Percentiles rank a stretch among this genome's conserved stretches.
phyloP scores from a whole-genome alignment of 2,797 vertebrate species.

The Scolopax bukidnonensis region DNA sequence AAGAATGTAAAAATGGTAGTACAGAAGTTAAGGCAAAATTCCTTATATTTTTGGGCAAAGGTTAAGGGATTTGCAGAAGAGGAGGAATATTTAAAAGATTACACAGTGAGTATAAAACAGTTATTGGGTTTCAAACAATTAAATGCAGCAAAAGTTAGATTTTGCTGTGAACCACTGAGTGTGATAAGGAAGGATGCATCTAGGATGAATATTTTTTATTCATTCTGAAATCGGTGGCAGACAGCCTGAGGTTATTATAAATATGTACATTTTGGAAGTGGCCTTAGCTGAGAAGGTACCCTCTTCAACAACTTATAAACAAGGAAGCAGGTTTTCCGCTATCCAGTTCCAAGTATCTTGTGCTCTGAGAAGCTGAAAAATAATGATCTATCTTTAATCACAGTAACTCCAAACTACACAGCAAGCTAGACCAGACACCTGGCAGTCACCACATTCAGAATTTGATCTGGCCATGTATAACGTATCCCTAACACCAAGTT shows the following conservation, averaged over 20 bases:
- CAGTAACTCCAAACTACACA: background rate
- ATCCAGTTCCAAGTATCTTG: background rate
- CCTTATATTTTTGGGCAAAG: background rate
- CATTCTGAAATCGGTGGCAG: conserved; percentile 38
- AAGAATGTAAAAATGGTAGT: background rate
- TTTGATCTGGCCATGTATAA: rapidly evolving
- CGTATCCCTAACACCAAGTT: background rate
- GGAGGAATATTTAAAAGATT: background rate
- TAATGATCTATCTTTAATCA: background rate
- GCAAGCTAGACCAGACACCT: background rate
- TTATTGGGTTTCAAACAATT: conserved; percentile 8
- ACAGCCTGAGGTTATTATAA: conserved; percentile 72
- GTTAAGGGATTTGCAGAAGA: background rate
- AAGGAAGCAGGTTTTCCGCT: background rate
- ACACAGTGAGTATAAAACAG: background rate
- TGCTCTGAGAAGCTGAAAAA: background rate
- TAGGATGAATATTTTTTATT: conserved; percentile 49
- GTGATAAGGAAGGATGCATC: conserved; percentile 40
- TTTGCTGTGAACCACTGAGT: background rate
- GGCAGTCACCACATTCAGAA: background rate
- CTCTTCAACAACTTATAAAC: background rate
- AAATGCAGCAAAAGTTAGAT: conserved; percentile 18
- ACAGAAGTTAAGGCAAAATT: background rate
- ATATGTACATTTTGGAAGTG: conserved; percentile 53
- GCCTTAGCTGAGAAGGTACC: conserved; percentile 36